Evolutionary conservation across 2,888 invertebrate genomes (phyloP), one percentile per base, ranked within the genome.

Genomic region (Archips crataeganus): DNA sequence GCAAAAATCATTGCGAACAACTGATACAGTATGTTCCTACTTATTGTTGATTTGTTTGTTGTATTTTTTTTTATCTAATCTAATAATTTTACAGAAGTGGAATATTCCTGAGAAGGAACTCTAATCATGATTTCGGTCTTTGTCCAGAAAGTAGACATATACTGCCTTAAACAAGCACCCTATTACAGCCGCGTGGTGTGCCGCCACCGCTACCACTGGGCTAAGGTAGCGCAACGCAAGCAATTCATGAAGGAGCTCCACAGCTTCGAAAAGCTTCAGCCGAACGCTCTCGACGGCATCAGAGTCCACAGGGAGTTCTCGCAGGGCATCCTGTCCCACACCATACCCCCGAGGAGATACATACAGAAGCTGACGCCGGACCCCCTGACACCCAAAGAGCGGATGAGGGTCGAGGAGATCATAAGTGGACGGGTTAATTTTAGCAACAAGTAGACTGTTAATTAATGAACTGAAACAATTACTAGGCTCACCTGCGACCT

Each of bases 271-370:
- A 92, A 93, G 76, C 92, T 96, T 70, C 96, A 96, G 82, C 88
- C 94, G 8, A 95, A 95, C 80, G 96, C 96, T 1, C 82, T 96
- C 74, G 96, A 96, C 74, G 96, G 96, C 13, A 95, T 96, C 0
- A 89, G 96, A 81, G 94, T 96, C 13, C 96, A 96, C 80, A 88
- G 96, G 42, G 95, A 96, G 81, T 96, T 96, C 85, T 95, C 95
- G 62, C 92, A 94, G 79, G 94, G 95, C 57, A 92, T 95, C 61
- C 84, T 95, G n/a, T 94, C 95, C 4, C 94, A 95, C 76, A 88
- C 85, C 42, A 91, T 95, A 75, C 91, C 95, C 47, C 85, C 90
- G 2, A 85, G 92, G 23, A 81, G 93, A 2, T 94, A 94, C 75
- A 85, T 94, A 47, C 93, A 94, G 76, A 93, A 93, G 74, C 77